Evolutionary conservation across 2,113 vertebrate genomes (phyloP).

Genomic region (Eublepharis macularius): DNA sequence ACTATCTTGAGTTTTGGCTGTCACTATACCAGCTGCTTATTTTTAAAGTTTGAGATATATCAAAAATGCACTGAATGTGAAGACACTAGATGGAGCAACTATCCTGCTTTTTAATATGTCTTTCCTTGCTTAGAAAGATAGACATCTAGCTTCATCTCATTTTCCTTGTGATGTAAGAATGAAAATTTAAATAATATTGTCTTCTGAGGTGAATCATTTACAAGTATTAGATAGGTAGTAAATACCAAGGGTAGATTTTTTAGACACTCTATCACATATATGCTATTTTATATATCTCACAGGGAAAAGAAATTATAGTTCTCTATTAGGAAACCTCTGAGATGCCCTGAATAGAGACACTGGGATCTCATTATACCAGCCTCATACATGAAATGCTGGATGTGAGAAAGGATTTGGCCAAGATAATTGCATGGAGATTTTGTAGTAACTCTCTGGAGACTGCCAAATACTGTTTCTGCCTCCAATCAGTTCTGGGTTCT

Average conservation of each 20-base stretch:
- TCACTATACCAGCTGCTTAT: conserved; percentile 6
- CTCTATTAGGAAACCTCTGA: background rate
- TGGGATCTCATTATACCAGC: background rate
- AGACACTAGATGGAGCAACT: conserved; percentile 73
- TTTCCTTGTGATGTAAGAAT: background rate
- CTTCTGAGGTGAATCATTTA: background rate
- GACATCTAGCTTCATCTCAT: conserved; percentile 1
- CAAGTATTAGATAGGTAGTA: background rate
- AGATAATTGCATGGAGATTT: background rate
- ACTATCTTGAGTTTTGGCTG: background rate
- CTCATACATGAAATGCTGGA: background rate
- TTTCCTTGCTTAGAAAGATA: conserved; percentile 25
- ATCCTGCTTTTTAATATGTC: conserved; percentile 37
- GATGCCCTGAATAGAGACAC: background rate
- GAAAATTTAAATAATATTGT: background rate
- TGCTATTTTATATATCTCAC: too few relatives aligned
- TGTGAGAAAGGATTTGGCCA: background rate
- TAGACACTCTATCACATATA: background rate
- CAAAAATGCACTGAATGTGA: conserved; percentile 33
- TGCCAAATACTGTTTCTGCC: background rate
- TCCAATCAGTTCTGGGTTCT: too few relatives aligned
- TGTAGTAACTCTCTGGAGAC: background rate
- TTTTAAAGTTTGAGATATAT: conserved; percentile 5
- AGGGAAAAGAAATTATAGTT: too few relatives aligned
- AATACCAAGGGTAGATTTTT: background rate